These are phyloP conservation scores for Acanthurus tractus DNA, from an alignment of 2,797 vertebrate species.

Conservation along the genomic window DNA sequence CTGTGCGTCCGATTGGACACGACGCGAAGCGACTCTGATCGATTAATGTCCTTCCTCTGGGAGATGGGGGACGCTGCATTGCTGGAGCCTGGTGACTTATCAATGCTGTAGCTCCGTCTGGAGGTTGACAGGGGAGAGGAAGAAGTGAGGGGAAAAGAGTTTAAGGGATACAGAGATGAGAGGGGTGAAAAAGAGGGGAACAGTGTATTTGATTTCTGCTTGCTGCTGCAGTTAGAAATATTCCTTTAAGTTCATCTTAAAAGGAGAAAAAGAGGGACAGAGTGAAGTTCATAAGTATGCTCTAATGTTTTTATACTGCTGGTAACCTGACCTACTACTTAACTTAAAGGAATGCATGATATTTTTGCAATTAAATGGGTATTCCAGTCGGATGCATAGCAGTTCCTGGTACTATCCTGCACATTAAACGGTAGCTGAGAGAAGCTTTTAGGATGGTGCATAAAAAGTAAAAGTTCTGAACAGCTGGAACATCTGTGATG, in stretches of 20 bases:
- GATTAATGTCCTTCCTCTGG: slow-evolving; percentile 92
- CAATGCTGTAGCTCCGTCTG: slow-evolving; percentile 95
- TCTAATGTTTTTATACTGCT: not conserved
- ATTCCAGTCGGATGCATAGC: too few species aligned
- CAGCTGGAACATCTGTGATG: too few species aligned
- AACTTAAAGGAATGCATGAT: not conserved
- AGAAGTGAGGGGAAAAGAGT: not conserved
- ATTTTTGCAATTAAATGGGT: too few species aligned
- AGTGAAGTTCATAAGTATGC: not conserved
- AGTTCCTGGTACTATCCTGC: too few species aligned
- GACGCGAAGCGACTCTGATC: slow-evolving; percentile 93
- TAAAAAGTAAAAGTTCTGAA: too few species aligned
- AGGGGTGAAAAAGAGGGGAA: not conserved
- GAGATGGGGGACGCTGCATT: slow-evolving; percentile 89
- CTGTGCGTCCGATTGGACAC: slow-evolving; percentile 91
- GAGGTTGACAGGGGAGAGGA: not conserved
- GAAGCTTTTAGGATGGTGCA: too few species aligned
- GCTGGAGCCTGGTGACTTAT: slow-evolving; percentile 92
- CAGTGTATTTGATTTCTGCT: not conserved
- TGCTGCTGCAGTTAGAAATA: not conserved
- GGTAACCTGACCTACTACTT: not conserved
- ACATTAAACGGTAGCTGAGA: too few species aligned
- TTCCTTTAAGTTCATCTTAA: not conserved
- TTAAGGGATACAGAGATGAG: not conserved
- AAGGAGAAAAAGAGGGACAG: not conserved